phyloP scores from a whole-genome alignment of 2,797 vertebrate genomes.

The Argya squamiceps region DNA sequence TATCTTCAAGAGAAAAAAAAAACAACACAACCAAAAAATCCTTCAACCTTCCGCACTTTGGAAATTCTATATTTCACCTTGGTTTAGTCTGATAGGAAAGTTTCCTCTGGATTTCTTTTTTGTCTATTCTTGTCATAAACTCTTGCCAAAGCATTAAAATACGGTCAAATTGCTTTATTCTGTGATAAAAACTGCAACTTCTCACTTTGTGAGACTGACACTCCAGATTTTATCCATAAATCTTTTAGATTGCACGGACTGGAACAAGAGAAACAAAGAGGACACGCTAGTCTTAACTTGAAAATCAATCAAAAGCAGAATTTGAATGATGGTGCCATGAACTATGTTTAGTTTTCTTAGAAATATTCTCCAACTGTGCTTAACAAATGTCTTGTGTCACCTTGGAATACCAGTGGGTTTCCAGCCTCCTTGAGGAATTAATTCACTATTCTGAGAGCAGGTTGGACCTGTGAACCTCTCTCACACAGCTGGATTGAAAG shows the following conservation, averaged over 20 bases:
- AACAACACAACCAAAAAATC: not conserved
- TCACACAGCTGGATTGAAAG: not conserved
- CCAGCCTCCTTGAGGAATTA: not conserved
- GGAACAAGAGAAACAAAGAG: not conserved
- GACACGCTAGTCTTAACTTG: not conserved
- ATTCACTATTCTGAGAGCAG: not conserved
- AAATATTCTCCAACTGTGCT: not conserved
- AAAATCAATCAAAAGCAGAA: not conserved
- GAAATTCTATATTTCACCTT: not conserved
- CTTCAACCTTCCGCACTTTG: not conserved
- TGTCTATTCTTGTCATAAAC: not conserved
- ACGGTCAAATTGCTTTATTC: not conserved
- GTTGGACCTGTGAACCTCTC: not conserved
- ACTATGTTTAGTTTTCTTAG: not conserved
- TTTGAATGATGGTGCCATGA: not conserved
- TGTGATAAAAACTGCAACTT: not conserved
- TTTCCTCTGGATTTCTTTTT: not conserved
- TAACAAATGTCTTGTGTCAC: not conserved
- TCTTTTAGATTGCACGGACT: not conserved
- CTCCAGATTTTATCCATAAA: not conserved
- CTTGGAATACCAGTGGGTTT: not conserved
- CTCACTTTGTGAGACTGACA: not conserved
- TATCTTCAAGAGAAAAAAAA: not conserved
- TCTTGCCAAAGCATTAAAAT: constrained; percentile 1
- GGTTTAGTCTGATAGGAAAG: not conserved